Percentiles rank a stretch among this genome's conserved stretches.
These are phyloP conservation scores for Clavelina lepadiformis DNA, from an alignment of 23 tunicate species.

Conservation along the genomic window DNA sequence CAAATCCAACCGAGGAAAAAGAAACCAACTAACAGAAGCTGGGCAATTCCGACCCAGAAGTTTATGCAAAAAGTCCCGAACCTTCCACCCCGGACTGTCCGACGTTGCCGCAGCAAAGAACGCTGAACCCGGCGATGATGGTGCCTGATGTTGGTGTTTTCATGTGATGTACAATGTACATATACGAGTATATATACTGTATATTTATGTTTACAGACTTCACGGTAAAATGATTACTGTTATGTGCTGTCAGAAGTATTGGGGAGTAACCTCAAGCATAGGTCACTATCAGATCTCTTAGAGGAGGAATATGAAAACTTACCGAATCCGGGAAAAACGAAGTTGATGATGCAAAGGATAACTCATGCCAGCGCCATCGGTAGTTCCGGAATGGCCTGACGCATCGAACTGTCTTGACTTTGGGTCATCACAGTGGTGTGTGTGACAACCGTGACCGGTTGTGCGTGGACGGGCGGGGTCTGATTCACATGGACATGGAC, in stretches of 20 bases:
- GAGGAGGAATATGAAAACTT: too few species aligned
- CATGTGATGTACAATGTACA: too few species aligned
- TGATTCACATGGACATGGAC: too few species aligned
- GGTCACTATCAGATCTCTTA: too few species aligned
- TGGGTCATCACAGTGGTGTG: neutral
- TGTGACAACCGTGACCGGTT: too few species aligned
- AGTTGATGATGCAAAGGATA: constrained; percentile 23
- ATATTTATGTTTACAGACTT: too few species aligned
- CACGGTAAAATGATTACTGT: too few species aligned
- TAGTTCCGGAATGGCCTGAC: constrained; percentile 7
- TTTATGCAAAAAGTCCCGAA: constrained; percentile 46
- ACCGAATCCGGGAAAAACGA: constrained; percentile 37
- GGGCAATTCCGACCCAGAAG: constrained; percentile 34
- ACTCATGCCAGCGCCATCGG: constrained; percentile 20
- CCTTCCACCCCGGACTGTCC: constrained; percentile 44
- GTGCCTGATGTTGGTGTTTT: constrained; percentile 32
- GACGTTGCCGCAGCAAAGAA: constrained; percentile 38
- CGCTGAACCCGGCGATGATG: constrained; percentile 33
- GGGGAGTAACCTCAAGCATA: too few species aligned
- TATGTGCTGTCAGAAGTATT: too few species aligned
- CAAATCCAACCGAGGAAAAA: constrained; percentile 40
- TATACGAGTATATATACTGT: too few species aligned
- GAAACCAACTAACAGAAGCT: constrained; percentile 12
- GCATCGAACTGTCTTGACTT: neutral
- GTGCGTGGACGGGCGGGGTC: too few species aligned